Evolutionary conservation across 2,888 invertebrate species (phyloP).

Genomic region (Melanophora roralis): DNA sequence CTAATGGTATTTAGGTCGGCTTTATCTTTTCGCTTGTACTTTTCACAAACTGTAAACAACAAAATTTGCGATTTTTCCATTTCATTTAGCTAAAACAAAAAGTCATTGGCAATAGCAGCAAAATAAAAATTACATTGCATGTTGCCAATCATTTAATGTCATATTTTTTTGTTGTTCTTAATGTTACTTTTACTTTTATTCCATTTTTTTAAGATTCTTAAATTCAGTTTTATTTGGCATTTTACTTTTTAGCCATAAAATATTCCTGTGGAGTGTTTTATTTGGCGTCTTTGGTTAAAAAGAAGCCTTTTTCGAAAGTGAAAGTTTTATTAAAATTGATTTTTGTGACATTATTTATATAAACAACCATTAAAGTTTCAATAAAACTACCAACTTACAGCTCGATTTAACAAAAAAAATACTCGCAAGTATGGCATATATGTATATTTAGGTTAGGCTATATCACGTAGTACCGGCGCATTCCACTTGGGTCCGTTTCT

Average conservation of each 20-base stretch:
- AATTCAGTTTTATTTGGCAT: conserved; percentile 6
- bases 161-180: conserved; percentile 12
- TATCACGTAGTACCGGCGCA: too few species aligned
- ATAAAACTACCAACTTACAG: too few species aligned
- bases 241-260: not conserved
- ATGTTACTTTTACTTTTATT: conserved; percentile 12
- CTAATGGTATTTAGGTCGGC: conserved; percentile 50
- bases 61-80: conserved; percentile 1
- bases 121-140: conserved; percentile 8
- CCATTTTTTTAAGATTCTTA: not conserved
- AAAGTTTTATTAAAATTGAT: conserved; percentile 4
- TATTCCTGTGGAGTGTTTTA: conserved; percentile 3
- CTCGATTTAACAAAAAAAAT: too few species aligned
- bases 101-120: not conserved
- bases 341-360: not conserved
- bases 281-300: not conserved
- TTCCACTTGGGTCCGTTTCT: too few species aligned
- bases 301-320: not conserved
- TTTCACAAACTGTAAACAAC: not conserved
- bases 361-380: too few species aligned
- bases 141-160: conserved; percentile 35
- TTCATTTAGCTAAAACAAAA: not conserved
- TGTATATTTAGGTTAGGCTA: too few species aligned
- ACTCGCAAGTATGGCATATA: too few species aligned
- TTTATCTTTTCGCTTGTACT: not conserved